Evolutionary conservation across 1,140 invertebrate species (phyloP), one percentile per base, ranked within the genome.

Genomic region (Diabrotica virgifera): DNA sequence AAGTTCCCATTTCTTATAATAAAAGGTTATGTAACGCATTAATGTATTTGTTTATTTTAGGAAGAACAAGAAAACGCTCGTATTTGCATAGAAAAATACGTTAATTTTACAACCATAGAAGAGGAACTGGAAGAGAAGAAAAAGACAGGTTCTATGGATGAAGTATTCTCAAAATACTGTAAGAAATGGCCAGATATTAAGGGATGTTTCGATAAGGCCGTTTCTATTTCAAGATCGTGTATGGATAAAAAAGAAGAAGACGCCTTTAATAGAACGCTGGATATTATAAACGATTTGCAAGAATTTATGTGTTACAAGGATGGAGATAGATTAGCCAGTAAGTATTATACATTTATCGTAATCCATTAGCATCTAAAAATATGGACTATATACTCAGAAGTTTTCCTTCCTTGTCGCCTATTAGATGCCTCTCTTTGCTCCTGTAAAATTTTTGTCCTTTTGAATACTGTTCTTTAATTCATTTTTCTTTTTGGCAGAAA

Each of bases 291-390:
- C 4, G 85, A 87, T 6, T 71, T 92, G 0, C 72, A 89, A 0
- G 82, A 86, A 35, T 93, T 93, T 70, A 79, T 88, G 12, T 93
- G 91, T 72, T 85, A 81, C 60, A 91, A 90, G 66, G 90, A 91
- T 68, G 91, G 91, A 7, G 90, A 93, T 76, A 84, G 90, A 65
- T 88, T 93, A 69, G 90, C 90, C 2, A 81, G 89, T 90, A 80
- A 83, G 87, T 85, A 66, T 6, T 58, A 11, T 24, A 1, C 4
- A 24, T 24, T 24, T 24, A 24, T 24, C 24, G 24, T 24, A 2
- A 24, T 24, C 24, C 24, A 2, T 24, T 24, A 24, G 24, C 24
- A 2, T 24, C 24, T 24, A 24, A 24, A 24, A 24, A 24, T 24
- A 4, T 24, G 4, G 24, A 24, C 24, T 24, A 24, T 24, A 24